These are phyloP conservation scores for Dynastes maya DNA, from an alignment of 2,888 invertebrate species.

Conservation along the genomic window DNA sequence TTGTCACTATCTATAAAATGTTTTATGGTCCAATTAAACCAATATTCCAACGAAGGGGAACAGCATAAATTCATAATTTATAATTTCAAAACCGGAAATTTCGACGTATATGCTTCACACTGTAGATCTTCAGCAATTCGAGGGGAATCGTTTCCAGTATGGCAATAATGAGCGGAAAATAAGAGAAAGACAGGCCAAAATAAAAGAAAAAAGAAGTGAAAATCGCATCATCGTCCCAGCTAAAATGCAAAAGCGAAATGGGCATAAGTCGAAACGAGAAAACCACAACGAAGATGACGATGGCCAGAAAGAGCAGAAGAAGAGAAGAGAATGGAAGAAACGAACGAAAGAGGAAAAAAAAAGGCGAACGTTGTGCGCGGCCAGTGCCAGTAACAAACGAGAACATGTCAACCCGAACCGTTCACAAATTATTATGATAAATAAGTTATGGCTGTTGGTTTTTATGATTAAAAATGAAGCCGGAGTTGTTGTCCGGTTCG, in stretches of 20 bases:
- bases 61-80: not conserved
- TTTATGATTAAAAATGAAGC: constrained; percentile 65
- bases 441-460: constrained; percentile 65
- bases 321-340: not conserved
- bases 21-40: no score
- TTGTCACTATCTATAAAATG: no score
- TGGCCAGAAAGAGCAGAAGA: not conserved
- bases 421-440: constrained; percentile 64
- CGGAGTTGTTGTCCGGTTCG: constrained; percentile 63
- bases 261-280: no score
- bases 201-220: not conserved
- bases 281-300: not conserved
- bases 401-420: constrained; percentile 58
- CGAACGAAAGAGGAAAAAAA: constrained; percentile 15
- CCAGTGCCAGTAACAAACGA: constrained; percentile 56
- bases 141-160: not conserved
- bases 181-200: not conserved
- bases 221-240: not conserved
- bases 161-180: constrained; percentile 9
- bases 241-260: no score
- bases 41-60: no score
- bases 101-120: not conserved
- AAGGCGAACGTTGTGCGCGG: constrained; percentile 44
- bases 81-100: not conserved
- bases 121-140: not conserved